A percentile compares a stretch with the other conserved stretches of the same genome.
These are phyloP conservation scores for Calameuta idolon DNA, from an alignment of 2,888 invertebrate species.

Conservation along the genomic window DNA sequence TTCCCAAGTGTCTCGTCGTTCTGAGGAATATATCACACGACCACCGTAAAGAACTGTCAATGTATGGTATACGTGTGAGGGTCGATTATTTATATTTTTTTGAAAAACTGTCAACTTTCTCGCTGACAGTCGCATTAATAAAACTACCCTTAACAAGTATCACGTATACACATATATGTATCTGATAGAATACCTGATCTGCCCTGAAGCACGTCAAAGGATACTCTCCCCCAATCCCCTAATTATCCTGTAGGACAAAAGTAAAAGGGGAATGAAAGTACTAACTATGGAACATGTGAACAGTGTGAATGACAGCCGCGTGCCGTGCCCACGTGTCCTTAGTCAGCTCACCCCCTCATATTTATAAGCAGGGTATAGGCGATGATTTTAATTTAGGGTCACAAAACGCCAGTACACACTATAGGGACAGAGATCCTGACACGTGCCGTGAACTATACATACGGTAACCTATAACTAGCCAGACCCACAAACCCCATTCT, in stretches of 20 bases:
- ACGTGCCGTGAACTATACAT: constrained; percentile 13
- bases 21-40: neutral
- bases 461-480: neutral
- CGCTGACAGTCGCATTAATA: neutral
- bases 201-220: neutral
- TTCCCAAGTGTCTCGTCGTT: neutral
- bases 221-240: neutral
- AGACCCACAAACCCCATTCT: neutral
- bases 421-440: constrained; percentile 9
- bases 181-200: neutral
- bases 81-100: neutral
- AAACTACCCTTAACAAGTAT: neutral
- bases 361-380: constrained; percentile 13
- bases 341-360: neutral
- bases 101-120: neutral
- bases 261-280: constrained; percentile 5
- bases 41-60: neutral
- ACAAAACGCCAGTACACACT: constrained; percentile 14
- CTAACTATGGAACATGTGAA: neutral
- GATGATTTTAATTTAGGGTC: constrained; percentile 24
- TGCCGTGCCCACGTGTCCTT: neutral
- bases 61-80: neutral
- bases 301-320: constrained; percentile 1
- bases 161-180: neutral
- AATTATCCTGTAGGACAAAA: neutral